Percentiles rank a stretch among this genome's conserved stretches.
Evolutionary conservation across 2,888 invertebrate species (phyloP).

Genomic region (Heliconius erato): DNA sequence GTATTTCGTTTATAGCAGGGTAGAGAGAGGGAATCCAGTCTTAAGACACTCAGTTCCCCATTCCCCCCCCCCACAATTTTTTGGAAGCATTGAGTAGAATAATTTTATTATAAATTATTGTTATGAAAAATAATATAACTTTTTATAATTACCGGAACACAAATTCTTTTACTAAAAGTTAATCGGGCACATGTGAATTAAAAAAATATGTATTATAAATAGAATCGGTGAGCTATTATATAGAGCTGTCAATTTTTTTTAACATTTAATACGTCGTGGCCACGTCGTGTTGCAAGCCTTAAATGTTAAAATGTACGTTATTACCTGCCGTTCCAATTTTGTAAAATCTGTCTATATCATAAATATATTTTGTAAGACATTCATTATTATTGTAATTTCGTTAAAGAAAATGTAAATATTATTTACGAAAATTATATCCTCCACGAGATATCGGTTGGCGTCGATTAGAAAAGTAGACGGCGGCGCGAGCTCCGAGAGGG

Average conservation of each 20-base stretch:
- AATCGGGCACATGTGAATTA: not conserved
- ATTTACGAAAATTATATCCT: conserved; percentile 35
- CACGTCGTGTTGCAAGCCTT: not conserved
- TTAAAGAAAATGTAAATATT: conserved; percentile 8
- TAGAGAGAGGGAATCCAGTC: too few relatives aligned
- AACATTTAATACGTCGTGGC: not conserved
- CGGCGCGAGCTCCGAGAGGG: conserved; percentile 67
- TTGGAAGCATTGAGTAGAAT: too few relatives aligned
- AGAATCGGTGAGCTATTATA: not conserved
- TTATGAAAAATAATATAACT: not conserved
- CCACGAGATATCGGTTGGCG: conserved; percentile 48
- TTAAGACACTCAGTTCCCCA: too few relatives aligned
- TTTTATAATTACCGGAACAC: not conserved
- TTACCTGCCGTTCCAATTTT: not conserved
- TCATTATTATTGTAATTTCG: not conserved
- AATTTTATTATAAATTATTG: not conserved
- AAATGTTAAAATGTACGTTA: conserved; percentile 6
- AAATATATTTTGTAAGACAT: conserved; percentile 9
- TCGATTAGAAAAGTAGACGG: conserved; percentile 60
- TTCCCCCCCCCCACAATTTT: too few relatives aligned
- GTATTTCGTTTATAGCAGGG: too few relatives aligned
- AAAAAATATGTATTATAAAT: not conserved
- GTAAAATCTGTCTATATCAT: not conserved
- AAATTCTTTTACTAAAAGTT: not conserved
- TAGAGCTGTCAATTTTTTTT: not conserved